Percentiles rank a stretch among this genome's conserved stretches.
phyloP scores from a whole-genome alignment of 2,113 vertebrate species.

The Thamnophis sirtalis region DNA sequence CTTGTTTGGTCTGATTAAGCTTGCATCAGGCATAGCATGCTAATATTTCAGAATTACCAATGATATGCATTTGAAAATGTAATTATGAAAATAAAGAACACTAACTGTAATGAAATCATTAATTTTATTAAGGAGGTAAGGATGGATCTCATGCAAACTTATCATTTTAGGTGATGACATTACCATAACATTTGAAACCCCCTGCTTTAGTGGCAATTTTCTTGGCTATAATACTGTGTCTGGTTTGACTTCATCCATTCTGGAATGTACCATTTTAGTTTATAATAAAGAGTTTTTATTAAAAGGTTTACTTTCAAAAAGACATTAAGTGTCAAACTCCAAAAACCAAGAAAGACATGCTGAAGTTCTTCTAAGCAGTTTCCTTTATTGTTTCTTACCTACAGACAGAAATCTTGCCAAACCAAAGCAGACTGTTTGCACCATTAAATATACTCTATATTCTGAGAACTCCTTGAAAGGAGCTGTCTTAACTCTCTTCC shows the following conservation, averaged over 20 bases:
- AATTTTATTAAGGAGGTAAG: background rate
- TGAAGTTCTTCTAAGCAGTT: no score
- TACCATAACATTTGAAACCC: background rate
- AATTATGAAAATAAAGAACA: background rate
- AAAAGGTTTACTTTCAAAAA: background rate
- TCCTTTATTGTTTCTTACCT: no score
- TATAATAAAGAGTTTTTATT: background rate
- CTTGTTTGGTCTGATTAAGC: background rate
- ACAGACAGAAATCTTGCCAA: no score
- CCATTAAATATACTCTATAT: background rate
- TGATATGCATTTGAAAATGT: background rate
- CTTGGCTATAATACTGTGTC: background rate
- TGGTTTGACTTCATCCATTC: background rate
- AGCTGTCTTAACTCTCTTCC: no score
- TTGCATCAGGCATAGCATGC: constrained; percentile 7
- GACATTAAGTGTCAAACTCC: background rate
- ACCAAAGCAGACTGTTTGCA: no score
- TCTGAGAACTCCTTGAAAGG: background rate
- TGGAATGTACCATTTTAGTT: background rate
- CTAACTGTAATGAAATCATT: background rate
- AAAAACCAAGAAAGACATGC: background rate
- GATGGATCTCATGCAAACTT: background rate
- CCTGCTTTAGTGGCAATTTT: background rate
- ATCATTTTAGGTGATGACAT: background rate
- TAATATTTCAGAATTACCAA: background rate